Evolutionary conservation across 1,140 invertebrate genomes (phyloP).

Genomic region (Caenorhabditis briggsae): DNA sequence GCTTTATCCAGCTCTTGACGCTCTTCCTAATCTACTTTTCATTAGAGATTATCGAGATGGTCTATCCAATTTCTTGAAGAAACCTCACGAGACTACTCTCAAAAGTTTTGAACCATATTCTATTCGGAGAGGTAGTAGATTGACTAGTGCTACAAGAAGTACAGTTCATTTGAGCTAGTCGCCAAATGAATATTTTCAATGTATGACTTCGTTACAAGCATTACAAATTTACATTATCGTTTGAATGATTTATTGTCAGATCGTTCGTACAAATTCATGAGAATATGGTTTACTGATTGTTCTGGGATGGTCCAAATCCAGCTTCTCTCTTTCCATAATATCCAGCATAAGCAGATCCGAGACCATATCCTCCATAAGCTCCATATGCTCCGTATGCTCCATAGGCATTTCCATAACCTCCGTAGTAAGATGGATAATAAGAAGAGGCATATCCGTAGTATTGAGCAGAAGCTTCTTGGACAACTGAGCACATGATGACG

Average conservation of each 20-base stretch:
- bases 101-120: not conserved
- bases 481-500: conserved; percentile 32
- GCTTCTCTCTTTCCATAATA: conserved; percentile 59
- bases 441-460: conserved; percentile 49
- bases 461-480: conserved; percentile 53
- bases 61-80: not conserved
- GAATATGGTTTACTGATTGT: not conserved
- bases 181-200: not conserved
- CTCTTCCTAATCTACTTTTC: conserved; percentile 13
- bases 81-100: not conserved
- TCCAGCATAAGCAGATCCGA: conserved; percentile 52
- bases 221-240: not conserved
- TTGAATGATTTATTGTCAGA: not conserved
- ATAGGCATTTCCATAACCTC: conserved; percentile 43
- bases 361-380: conserved; percentile 44
- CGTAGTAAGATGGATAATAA: conserved; percentile 46
- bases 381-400: conserved; percentile 37
- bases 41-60: conserved; percentile 26
- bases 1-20: conserved; percentile 15
- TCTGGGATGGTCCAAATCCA: conserved; percentile 44
- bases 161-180: not conserved
- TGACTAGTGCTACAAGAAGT: conserved; percentile 5
- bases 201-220: not conserved
- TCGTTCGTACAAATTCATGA: conserved; percentile 47
- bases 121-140: not conserved